Evolutionary conservation across 2,113 vertebrate species (phyloP), one percentile per base, ranked within the genome.

Genomic region (Pelmatolapia mariae): DNA sequence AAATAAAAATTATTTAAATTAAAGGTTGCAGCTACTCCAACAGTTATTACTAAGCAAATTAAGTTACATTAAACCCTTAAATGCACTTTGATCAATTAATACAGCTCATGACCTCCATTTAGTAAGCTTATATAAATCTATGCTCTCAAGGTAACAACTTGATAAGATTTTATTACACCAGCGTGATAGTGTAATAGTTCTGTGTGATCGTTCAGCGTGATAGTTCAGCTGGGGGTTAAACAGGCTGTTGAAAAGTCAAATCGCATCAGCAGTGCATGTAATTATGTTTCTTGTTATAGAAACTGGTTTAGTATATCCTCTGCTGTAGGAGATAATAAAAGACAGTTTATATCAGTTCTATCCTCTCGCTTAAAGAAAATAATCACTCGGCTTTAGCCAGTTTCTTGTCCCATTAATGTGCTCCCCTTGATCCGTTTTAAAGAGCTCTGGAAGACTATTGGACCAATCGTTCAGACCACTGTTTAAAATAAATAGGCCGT

Each of bases 121-220:
- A 68, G 36, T 19, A 40, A 68, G 19, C 11, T 68, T 15, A 40
- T 4, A 68, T 68, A 15, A 68, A 22, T 68, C 7, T 68, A 24
- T 40, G 63, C 63, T 15, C 36, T 68, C 63, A 68, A 68, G 7
- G 19, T 13, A 71, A 71, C 63, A 71, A 36, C n/a, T 43, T 24
- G 36, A 68, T 68, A 68, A 68, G 63, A 71, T 24, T 68, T 68
- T 68, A 68, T 68, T 40, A 6, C 63, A 68, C 19, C 63, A 22
- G 36, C 1, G 7, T 68, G 63, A 68, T 68, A 36, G 61, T 66
- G 18, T 36, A 36, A 36, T 66, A 3, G 5, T 47, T 47, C 43
- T 7, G 45, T 7, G 36, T 36, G 9, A 36, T 36, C 1, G 4
- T 36, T 33, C 9, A 1, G 0, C 6, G 10, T 36, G 31, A 63